Evolutionary conservation across 2,888 invertebrate genomes (phyloP), one percentile per base, ranked within the genome.

Genomic region (Drosophila kuntzei): DNA sequence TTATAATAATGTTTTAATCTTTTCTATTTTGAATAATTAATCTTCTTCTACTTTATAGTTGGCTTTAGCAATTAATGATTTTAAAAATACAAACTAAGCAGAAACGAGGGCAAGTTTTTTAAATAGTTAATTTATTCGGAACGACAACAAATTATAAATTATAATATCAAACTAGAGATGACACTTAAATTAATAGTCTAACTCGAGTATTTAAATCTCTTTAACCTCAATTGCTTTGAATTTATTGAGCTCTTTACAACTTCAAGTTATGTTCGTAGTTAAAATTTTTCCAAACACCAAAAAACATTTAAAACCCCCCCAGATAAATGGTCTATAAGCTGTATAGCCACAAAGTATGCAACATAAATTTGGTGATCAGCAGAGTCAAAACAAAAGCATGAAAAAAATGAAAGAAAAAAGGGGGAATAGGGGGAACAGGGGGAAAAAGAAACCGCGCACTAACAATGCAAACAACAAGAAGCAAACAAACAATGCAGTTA

Each of bases 401-500:
- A 34, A 25, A 34, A 25, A 43, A 39, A 44, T 8, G 9, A 4
- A n/a, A 29, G 0, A 16, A n/a, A 36, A 29, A n/a, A 46, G 20
- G 22, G 12, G 8, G 18, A n/a, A n/a, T 4, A 8, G 14, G 12
- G 18, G 7, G 3, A 0, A 8, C 9, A 12, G 16, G 34, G 18
- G 39, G 18, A 18, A 64, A 22, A 37, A 32, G 29, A 49, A 60
- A 44, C 27, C 36, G n/a, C 54, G 39, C 51, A 57, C 67, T 63
- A 75, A 73, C 67, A 71, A 77, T 55, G 74, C 65, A 64, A 61
- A 62, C 67, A 67, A 67, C 41, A 39, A 57, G 18, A 43, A 49
- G 57, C 63, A 65, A 70, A 77, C 78, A 77, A 72, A 78, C 78
- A 69, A 72, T 65, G 76, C 68, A 68, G 78, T 76, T 76, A 76